phyloP scores from a whole-genome alignment of 2,888 invertebrate genomes.

The Torymus tubicola region DNA sequence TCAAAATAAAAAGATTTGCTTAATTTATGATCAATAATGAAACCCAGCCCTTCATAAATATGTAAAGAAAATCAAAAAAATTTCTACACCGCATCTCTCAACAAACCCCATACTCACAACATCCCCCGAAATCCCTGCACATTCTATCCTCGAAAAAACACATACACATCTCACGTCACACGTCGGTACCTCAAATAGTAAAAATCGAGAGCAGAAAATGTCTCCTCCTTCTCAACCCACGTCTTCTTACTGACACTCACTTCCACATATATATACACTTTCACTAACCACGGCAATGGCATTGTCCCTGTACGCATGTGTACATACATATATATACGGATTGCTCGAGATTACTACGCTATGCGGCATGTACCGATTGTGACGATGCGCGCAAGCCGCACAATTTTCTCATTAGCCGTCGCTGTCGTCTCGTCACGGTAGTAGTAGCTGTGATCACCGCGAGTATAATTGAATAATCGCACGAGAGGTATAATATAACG shows the following conservation, averaged over 20 bases:
- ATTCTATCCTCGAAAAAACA: background rate
- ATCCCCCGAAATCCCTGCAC: background rate
- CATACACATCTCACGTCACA: background rate
- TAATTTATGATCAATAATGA: too few species aligned
- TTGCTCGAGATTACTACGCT: conserved; percentile 65
- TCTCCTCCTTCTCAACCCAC: background rate
- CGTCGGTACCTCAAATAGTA: background rate
- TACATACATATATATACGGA: conserved; percentile 12
- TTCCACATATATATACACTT: conserved; percentile 65
- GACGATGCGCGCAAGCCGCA: conserved; percentile 29
- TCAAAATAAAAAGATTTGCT: too few species aligned
- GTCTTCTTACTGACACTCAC: too few species aligned
- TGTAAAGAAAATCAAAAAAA: too few species aligned
- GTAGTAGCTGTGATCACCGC: too few species aligned
- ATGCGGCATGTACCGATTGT: conserved; percentile 65
- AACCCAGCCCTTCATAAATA: too few species aligned
- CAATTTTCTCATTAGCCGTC: conserved; percentile 15
- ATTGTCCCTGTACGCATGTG: conserved; percentile 70
- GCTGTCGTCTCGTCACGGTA: too few species aligned
- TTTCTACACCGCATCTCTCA: too few species aligned
- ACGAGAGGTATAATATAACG: too few species aligned
- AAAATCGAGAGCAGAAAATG: conserved; percentile 48
- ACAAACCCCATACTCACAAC: too few species aligned
- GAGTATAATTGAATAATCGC: too few species aligned
- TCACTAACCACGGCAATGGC: conserved; percentile 75